Evolutionary conservation across 2,113 vertebrate genomes (phyloP).

Genomic region (Melanerpes formicivorus): DNA sequence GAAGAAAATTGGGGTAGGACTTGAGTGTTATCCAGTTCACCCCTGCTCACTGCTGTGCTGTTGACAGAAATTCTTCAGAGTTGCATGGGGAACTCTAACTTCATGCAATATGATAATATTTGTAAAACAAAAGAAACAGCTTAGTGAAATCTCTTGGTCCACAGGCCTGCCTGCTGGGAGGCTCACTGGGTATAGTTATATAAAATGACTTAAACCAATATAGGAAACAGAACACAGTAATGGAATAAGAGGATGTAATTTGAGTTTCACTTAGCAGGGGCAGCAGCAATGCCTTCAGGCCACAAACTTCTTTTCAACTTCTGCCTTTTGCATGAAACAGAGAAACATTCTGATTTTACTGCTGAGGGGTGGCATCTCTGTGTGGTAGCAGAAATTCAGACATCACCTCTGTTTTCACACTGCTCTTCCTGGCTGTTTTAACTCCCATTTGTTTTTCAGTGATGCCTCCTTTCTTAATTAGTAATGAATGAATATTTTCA

Average conservation of each 20-base stretch:
- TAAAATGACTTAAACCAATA: not conserved
- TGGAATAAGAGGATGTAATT: not conserved
- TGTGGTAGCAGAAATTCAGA: not conserved
- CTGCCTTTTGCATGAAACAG: not conserved
- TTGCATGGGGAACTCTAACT: fast-evolving
- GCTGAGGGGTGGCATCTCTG: not conserved
- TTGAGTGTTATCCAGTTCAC: not conserved
- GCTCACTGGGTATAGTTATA: not conserved
- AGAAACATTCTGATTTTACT: not conserved
- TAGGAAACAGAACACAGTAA: not conserved
- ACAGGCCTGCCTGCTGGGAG: not conserved
- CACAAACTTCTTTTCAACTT: not conserved
- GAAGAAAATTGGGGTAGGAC: not conserved
- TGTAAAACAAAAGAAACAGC: not conserved
- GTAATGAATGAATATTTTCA: constrained; percentile 9
- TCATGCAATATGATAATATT: not conserved
- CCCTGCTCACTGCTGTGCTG: not conserved
- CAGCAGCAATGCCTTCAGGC: not conserved
- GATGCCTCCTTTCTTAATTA: not conserved
- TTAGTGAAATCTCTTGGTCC: not conserved
- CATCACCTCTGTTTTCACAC: not conserved
- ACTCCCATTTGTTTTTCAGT: not conserved
- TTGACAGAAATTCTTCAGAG: not conserved
- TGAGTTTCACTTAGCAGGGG: not conserved
- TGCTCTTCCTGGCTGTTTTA: not conserved